phyloP scores from a whole-genome alignment of 2,888 invertebrate species.

The Pyrrhia umbra region DNA sequence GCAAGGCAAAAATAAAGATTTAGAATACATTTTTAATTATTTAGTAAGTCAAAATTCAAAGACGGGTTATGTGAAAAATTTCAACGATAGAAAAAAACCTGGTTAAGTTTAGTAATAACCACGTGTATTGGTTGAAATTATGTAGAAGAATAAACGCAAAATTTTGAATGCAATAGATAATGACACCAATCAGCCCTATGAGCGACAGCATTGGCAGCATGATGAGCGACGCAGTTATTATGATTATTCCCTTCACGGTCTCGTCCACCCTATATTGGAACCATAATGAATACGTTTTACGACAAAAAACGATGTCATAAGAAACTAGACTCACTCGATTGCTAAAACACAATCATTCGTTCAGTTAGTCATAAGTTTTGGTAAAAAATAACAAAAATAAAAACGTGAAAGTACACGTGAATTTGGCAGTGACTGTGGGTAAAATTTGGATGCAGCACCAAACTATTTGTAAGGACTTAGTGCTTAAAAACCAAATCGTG shows the following conservation, averaged over 20 bases:
- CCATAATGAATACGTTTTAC: no score
- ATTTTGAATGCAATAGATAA: constrained; percentile 4
- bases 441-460: no score
- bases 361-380: no score
- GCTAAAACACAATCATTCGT: no score
- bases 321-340: no score
- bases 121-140: no score
- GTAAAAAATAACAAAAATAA: no score
- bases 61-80: no score
- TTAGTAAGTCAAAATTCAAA: neutral
- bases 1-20: neutral
- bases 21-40: neutral
- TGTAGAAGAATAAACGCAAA: no score
- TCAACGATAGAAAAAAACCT: no score
- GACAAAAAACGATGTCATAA: neutral
- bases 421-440: neutral
- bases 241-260: constrained; percentile 12
- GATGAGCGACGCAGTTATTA: constrained; percentile 43
- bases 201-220: constrained; percentile 75
- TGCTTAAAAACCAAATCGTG: neutral
- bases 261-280: constrained; percentile 3
- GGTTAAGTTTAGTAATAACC: no score
- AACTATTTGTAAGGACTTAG: no score
- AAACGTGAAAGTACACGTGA: neutral
- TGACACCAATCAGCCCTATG: constrained; percentile 59